Evolutionary conservation across 2,113 vertebrate genomes (phyloP).

Genomic region (Cygnus atratus): DNA sequence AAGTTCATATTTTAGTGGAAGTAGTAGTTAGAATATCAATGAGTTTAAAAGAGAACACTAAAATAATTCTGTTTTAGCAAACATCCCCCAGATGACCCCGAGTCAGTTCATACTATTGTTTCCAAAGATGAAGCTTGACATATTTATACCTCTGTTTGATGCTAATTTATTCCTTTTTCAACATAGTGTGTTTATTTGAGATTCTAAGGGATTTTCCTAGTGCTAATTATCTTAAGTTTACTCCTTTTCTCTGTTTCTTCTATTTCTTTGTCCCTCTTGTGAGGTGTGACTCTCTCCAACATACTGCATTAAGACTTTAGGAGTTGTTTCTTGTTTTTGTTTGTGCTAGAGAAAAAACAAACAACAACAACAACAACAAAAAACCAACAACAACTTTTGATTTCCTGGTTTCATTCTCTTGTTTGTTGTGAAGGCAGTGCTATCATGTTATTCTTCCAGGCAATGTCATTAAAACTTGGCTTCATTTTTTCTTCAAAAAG

Average conservation of each 20-base stretch:
- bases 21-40: neutral
- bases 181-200: neutral
- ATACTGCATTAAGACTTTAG: neutral
- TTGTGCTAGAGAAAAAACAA: neutral
- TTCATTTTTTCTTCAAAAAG: neutral
- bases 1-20: neutral
- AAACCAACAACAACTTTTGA: neutral
- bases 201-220: neutral
- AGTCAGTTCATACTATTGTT: neutral
- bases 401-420: neutral
- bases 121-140: neutral
- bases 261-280: neutral
- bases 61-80: neutral
- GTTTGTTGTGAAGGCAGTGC: neutral
- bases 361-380: too few species aligned
- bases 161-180: neutral
- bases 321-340: neutral
- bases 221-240: neutral
- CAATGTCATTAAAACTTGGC: neutral
- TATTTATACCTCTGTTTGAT: neutral
- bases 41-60: neutral
- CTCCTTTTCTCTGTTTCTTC: neutral
- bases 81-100: neutral
- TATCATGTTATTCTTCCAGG: neutral
- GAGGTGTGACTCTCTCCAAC: neutral